Percentiles rank a stretch among this genome's conserved stretches.
phyloP scores from a whole-genome alignment of 2,888 invertebrate genomes.

The Ditula angustiorana region DNA sequence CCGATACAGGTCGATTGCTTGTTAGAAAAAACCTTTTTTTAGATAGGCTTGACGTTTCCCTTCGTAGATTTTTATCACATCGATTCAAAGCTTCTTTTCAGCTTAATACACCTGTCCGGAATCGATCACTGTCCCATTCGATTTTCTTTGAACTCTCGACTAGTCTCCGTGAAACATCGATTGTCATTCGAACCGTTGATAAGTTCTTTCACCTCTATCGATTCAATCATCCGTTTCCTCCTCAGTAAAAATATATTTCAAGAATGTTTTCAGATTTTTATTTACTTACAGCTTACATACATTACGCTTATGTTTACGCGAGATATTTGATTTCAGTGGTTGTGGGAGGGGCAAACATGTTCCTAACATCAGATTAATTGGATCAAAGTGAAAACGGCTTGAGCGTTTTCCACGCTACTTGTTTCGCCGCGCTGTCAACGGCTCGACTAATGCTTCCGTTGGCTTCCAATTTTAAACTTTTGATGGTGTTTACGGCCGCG shows the following conservation, averaged over 20 bases:
- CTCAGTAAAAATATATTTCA: slow-evolving; percentile 27
- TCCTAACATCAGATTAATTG: slow-evolving; percentile 75
- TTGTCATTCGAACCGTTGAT: slow-evolving; percentile 41
- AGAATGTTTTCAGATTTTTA: slow-evolving; percentile 33
- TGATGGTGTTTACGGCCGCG: slow-evolving; percentile 72
- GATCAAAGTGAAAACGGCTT: slow-evolving; percentile 78
- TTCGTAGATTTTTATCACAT: slow-evolving; percentile 1
- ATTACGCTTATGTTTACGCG: slow-evolving; percentile 46
- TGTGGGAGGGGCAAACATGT: slow-evolving; percentile 57
- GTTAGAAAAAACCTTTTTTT: neutral
- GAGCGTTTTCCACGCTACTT: slow-evolving; percentile 75
- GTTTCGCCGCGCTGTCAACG: slow-evolving; percentile 78
- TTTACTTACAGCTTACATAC: slow-evolving; percentile 38
- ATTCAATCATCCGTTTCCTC: slow-evolving; percentile 33
- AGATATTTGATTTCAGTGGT: slow-evolving; percentile 54
- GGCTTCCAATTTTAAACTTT: slow-evolving; percentile 79
- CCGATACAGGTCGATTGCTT: neutral
- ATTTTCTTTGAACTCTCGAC: slow-evolving; percentile 41
- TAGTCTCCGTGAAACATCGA: slow-evolving; percentile 37
- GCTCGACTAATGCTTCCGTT: slow-evolving; percentile 80
- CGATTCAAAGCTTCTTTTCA: slow-evolving; percentile 21
- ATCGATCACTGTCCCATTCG: slow-evolving; percentile 44
- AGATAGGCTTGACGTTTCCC: slow-evolving; percentile 27
- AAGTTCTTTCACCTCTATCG: slow-evolving; percentile 38
- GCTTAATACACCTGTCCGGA: slow-evolving; percentile 38